Evolutionary conservation across 2,113 vertebrate genomes (phyloP), one percentile per base, ranked within the genome.

Genomic region (Sylvietta virens): DNA sequence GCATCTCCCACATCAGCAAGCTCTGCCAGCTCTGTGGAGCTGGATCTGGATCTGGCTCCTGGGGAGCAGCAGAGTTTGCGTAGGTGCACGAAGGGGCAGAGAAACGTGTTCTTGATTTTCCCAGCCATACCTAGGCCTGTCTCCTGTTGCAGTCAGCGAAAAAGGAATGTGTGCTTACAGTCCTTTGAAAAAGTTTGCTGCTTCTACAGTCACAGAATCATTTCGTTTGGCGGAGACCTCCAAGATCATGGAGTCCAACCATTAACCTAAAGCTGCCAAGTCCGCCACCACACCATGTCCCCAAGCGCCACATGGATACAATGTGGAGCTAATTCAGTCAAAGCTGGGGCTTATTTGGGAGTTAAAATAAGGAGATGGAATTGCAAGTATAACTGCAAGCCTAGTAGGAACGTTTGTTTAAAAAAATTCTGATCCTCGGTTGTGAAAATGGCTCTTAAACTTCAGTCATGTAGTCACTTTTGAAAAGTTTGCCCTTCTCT

Each of bases 401-500:
- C 31, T 77, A 57, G 7, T 21, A 85, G 30, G 40, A 82, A 8
- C 26, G 33, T 58, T 84, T 93, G 35, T 64, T 82, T 54, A 2
- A 33, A 51, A 74, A 73, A 72, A 61, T 39, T 13, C 30, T 57
- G 17, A 42, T 71, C 37, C 28, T 86, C 7, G 1, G 10, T 65
- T 95, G 83, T 83, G 80, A 62, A 92, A 86, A 62, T 37, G 8
- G 4, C 13, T 61, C 50, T 92, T 77, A 37, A 58, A 88, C 48
- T 82, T 79, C 21, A 35, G 57, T 37, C 0, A 0, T 47, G 28
- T 42, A 47, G 64, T 62, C 6, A 9, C 35, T 88, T 80, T 28
- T 35, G 64, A 77, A 94, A 80, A 15, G 35, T 15, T 61, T 42
- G 27, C 20, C 6, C 28, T 51, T 58, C 20, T 50, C 15, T 14